A percentile compares a stretch with the other conserved stretches of the same genome.
Evolutionary conservation across 2,797 vertebrate species (phyloP).

Genomic region (Manis crassicaudata): DNA sequence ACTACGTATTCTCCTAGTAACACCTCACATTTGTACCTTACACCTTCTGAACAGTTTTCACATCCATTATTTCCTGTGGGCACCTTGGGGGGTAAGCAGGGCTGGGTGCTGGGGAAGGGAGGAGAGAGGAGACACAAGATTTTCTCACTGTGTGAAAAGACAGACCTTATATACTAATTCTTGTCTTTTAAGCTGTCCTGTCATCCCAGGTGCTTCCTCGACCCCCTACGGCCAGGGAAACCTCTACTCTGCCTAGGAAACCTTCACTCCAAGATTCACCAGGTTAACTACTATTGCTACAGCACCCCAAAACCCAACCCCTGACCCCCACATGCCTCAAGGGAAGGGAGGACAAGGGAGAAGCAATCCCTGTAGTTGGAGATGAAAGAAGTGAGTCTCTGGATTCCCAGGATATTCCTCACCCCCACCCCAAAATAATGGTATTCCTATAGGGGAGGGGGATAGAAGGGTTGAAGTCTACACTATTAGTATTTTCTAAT

Average conservation of each 20-base stretch:
- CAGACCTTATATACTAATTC: not conserved
- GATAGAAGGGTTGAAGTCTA: not conserved
- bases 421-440: not conserved
- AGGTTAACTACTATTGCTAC: not conserved
- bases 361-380: not conserved
- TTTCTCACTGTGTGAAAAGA: not conserved
- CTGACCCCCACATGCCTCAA: not conserved
- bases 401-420: not conserved
- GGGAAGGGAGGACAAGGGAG: not conserved
- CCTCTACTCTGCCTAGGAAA: not conserved
- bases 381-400: not conserved
- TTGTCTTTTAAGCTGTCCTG: not conserved
- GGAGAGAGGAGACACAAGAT: not conserved
- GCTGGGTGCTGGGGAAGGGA: not conserved
- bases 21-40: not conserved
- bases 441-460: not conserved
- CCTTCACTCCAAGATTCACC: not conserved
- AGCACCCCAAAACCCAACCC: not conserved
- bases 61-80: constrained; percentile 12
- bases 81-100: not conserved
- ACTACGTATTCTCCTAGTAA: constrained; percentile 43
- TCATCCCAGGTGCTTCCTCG: not conserved
- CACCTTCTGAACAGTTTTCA: constrained; percentile 47
- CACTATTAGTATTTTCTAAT: not conserved
- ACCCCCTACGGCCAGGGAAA: not conserved